Evolutionary conservation across 2,797 vertebrate genomes (phyloP).

Genomic region (Mormyrops attenuatus): DNA sequence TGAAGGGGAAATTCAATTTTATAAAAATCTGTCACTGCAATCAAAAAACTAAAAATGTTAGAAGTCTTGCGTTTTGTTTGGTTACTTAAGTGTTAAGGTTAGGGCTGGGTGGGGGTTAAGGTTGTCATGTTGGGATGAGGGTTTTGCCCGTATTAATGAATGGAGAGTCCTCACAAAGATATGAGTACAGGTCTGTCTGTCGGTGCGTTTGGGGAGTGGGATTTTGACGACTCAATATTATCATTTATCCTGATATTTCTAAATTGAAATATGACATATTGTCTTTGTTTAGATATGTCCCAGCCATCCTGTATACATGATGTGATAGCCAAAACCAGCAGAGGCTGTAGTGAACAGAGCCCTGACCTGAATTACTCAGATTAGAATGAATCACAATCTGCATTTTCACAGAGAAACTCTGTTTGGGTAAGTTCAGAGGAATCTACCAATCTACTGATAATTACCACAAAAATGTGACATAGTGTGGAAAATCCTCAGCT

Average conservation of each 20-base stretch:
- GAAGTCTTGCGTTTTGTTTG: no score
- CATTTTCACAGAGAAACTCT: not conserved
- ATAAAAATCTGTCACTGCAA: no score
- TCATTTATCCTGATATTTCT: not conserved
- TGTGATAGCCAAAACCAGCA: not conserved
- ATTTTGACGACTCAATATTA: not conserved
- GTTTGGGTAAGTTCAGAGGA: not conserved
- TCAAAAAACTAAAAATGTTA: no score
- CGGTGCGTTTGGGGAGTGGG: not conserved
- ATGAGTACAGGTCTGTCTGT: not conserved
- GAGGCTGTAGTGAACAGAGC: not conserved
- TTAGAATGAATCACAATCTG: not conserved
- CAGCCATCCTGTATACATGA: not conserved
- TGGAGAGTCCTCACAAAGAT: not conserved
- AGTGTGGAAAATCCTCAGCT: not conserved
- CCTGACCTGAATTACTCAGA: not conserved
- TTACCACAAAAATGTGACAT: slow-evolving; percentile 1
- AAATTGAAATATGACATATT: not conserved
- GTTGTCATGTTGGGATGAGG: not conserved
- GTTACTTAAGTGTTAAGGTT: not conserved
- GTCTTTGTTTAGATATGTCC: not conserved
- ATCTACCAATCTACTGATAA: not conserved
- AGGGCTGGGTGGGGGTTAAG: not conserved
- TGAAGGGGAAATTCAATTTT: no score
- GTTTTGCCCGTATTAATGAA: not conserved